These are phyloP conservation scores for Numenius phaeopus DNA, from an alignment of 2,797 vertebrate species.

Conservation along the genomic window DNA sequence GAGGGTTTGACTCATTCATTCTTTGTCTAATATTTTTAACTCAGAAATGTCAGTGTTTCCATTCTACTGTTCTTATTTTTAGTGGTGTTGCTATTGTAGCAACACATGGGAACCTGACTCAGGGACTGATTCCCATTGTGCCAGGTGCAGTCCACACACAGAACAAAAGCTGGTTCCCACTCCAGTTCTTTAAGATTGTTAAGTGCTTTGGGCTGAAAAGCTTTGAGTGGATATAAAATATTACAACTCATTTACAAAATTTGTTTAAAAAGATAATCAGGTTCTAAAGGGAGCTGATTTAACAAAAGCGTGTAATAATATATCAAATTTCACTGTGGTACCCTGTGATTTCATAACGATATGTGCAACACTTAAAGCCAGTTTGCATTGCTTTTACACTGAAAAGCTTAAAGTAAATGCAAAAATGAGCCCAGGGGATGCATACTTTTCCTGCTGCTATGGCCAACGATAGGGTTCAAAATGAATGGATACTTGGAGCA, in stretches of 20 bases:
- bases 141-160: not conserved
- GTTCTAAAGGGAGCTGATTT: conserved; percentile 43
- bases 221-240: conserved; percentile 61
- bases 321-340: conserved; percentile 21
- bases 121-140: not conserved
- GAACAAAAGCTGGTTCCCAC: conserved; percentile 28
- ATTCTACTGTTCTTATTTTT: not conserved
- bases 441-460: conserved; percentile 1
- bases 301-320: conserved; percentile 16
- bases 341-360: conserved; percentile 10
- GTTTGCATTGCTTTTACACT: conserved; percentile 50
- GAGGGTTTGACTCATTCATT: not conserved
- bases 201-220: conserved; percentile 42
- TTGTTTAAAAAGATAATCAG: conserved; percentile 64
- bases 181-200: conserved; percentile 40
- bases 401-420: conserved; percentile 52
- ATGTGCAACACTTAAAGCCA: conserved; percentile 36
- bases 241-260: conserved; percentile 51
- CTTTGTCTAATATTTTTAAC: not conserved
- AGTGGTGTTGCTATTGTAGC: not conserved
- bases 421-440: conserved; percentile 23
- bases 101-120: not conserved
- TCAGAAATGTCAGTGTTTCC: conserved; percentile 29
- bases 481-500: not conserved
- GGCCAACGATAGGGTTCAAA: not conserved